Evolutionary conservation across 2,113 vertebrate genomes (phyloP).

Genomic region (Sorex fumeus): DNA sequence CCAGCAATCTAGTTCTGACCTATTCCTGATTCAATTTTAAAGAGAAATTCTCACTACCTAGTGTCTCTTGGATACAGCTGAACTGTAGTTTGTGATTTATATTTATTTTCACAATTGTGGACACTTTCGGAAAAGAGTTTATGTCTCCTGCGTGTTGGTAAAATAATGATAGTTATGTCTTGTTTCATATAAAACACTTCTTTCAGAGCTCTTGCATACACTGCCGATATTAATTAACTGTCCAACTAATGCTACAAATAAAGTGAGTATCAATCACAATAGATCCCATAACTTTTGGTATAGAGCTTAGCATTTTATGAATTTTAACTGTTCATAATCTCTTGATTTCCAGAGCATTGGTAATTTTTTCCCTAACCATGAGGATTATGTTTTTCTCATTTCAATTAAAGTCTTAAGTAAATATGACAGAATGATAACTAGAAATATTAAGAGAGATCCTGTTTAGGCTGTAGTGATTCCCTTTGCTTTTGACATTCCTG

Average conservation of each 20-base stretch:
- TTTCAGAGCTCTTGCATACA: not conserved
- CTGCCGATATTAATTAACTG: conserved; percentile 16
- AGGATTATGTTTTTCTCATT: not conserved
- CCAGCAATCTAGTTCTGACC: conserved; percentile 40
- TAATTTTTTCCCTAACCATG: not conserved
- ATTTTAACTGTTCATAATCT: conserved; percentile 33
- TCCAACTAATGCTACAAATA: not conserved
- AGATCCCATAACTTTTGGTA: not conserved
- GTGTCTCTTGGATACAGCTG: conserved; percentile 23
- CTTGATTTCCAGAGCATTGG: conserved; percentile 48
- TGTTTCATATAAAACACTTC: not conserved
- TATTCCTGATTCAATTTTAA: not conserved
- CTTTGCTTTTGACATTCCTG: conserved; percentile 56
- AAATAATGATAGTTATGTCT: conserved; percentile 20
- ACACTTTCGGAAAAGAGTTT: conserved; percentile 60
- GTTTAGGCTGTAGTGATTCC: conserved; percentile 1
- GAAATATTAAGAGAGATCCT: conserved; percentile 53
- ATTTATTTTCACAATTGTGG: conserved; percentile 9
- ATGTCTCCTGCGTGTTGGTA: not conserved
- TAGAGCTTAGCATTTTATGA: conserved; percentile 41
- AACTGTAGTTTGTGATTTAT: conserved; percentile 45
- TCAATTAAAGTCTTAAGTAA: conserved; percentile 64
- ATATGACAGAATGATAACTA: not conserved
- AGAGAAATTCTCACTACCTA: not conserved
- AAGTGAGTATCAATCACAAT: conserved; percentile 7